phyloP scores from a whole-genome alignment of 2,888 invertebrate species.

The Atethmia centrago region DNA sequence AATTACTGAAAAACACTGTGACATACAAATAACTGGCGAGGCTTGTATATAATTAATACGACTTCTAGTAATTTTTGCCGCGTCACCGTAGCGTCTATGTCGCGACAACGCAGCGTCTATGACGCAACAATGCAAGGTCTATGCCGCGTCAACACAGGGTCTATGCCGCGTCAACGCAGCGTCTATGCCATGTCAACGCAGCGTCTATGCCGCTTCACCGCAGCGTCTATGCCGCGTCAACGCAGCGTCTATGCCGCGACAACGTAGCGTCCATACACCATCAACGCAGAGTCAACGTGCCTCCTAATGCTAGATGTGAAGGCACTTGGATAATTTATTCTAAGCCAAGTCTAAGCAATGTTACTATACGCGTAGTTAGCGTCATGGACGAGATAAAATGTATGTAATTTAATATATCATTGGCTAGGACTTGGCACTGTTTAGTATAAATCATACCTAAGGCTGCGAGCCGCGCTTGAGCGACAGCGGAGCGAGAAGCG shows the following conservation, averaged over 20 bases:
- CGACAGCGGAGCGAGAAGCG: background rate
- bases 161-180: background rate
- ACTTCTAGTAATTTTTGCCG: background rate
- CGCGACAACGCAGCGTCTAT: background rate
- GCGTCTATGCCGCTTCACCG: no score
- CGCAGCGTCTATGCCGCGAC: background rate
- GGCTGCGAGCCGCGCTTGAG: background rate
- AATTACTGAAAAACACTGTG: background rate
- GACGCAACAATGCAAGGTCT: background rate
- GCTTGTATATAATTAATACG: background rate
- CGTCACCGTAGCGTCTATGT: background rate
- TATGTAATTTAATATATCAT: background rate
- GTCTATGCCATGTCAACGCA: background rate
- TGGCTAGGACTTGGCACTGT: background rate
- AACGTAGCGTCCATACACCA: background rate
- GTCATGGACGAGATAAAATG: slow-evolving; percentile 1
- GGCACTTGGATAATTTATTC: background rate
- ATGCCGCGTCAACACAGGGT: background rate
- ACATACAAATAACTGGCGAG: background rate
- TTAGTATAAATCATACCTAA: background rate
- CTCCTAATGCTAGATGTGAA: background rate
- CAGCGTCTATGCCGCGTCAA: no score
- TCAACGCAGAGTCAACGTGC: background rate
- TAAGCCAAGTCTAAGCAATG: background rate
- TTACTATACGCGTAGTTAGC: background rate